Base-by-base conservation (phyloP, 2,797 vertebrate genomes). In the Selene dorsalis region DNA sequence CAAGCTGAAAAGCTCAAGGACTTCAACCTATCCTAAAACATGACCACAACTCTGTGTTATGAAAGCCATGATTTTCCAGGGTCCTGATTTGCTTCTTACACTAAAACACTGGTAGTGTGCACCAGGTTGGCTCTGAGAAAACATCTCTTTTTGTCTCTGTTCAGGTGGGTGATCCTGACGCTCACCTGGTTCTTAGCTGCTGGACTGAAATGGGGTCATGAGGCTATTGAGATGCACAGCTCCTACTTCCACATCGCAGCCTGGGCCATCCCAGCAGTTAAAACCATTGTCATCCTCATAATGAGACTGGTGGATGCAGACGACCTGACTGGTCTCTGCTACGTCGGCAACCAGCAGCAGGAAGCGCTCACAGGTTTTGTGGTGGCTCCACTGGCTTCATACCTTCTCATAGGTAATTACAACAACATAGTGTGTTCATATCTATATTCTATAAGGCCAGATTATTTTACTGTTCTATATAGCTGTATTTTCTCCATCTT, bases 141-240 rank as follows among this genome's bases (percentile, higher is more conserved):
- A 50, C 68, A 63, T 43, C 7, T 55, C 5, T 24, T 3, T 14
- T 53, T 58, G 94, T 79, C 95, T 94, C 89, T 96, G 95, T 88
- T 94, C 95, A 99, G 98, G 98, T 99, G 98, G 98, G 98, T 99
- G 82, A 98, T 99, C 84, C 93, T 99, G 85, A 99, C 98, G 20
- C 91, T 99, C 79, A 99, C 98, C 0, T 99, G 98, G 98, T 99
- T 99, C 93, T 90, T 99, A 91, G 97, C 98, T 0, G 98, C 98
- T 0, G 98, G 98, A 32, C 94, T 99, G 67, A 99, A 99, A 85
- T 99, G 98, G 98, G 98, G 98, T 74, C 98, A 99, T 0, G 98
- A 99, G 91, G 98, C 98, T 17, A 99, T 99, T 4, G 98, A 99
- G 91, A 99, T 99, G 98, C 98, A 99, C 93, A 99, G 98, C 89